Percentiles rank a stretch among this genome's conserved stretches.
These are phyloP conservation scores for Lottia scabra DNA, from an alignment of 2,888 invertebrate species.

Conservation along the genomic window DNA sequence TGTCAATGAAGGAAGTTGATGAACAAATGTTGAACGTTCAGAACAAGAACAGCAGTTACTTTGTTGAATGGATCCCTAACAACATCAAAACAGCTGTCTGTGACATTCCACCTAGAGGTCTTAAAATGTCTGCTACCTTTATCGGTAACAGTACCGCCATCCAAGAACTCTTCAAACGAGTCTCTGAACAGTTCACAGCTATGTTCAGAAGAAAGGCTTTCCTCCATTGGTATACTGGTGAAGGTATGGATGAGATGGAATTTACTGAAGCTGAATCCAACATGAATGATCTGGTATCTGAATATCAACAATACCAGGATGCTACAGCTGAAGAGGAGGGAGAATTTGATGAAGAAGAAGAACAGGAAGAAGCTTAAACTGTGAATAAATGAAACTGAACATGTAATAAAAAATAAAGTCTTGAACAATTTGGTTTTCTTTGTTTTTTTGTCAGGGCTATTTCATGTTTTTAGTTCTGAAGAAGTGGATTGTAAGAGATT, in stretches of 20 bases:
- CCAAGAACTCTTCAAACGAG: background rate
- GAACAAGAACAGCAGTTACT: slow-evolving; percentile 1
- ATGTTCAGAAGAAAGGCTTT: slow-evolving; percentile 2
- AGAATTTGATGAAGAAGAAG: slow-evolving; percentile 1
- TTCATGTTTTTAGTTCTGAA: too few species aligned
- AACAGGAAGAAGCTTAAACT: background rate
- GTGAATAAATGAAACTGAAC: too few species aligned
- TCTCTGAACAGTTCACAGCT: slow-evolving; percentile 1
- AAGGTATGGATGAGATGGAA: slow-evolving; percentile 5
- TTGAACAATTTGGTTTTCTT: too few species aligned
- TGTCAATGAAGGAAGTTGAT: slow-evolving; percentile 3
- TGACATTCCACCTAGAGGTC: slow-evolving; percentile 3
- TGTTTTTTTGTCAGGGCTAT: too few species aligned
- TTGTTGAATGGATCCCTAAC: slow-evolving; percentile 2
- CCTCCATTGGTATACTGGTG: slow-evolving; percentile 5
- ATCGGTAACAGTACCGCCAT: background rate
- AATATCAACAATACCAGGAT: background rate
- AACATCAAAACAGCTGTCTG: background rate
- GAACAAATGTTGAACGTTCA: slow-evolving; percentile 1
- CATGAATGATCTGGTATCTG: background rate
- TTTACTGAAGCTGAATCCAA: background rate
- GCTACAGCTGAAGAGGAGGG: background rate
- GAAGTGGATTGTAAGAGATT: too few species aligned
- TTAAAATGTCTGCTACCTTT: background rate
- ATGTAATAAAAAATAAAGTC: too few species aligned